A percentile compares a stretch with the other conserved stretches of the same genome.
Evolutionary conservation across 2,888 invertebrate genomes (phyloP).

Genomic region (Icerya purchasi): DNA sequence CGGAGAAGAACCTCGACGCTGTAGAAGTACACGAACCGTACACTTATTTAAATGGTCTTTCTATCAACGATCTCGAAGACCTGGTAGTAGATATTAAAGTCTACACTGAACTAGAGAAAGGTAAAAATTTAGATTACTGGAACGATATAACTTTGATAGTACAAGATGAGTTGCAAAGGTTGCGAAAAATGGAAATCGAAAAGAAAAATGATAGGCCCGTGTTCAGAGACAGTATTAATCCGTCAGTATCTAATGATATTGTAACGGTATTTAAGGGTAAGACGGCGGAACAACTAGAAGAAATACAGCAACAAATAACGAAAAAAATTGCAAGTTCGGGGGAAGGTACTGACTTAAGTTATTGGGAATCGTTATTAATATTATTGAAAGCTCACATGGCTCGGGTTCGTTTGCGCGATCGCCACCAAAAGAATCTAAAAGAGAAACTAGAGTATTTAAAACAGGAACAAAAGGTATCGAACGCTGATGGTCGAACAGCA

Average conservation of each 20-base stretch:
- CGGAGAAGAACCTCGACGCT: constrained; percentile 70
- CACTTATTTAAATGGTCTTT: constrained; percentile 76
- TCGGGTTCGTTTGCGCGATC: constrained; percentile 69
- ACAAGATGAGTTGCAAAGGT: constrained; percentile 72
- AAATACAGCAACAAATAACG: constrained; percentile 65
- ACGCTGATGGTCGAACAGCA: constrained; percentile 15
- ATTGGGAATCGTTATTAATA: constrained; percentile 92
- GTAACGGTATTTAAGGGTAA: constrained; percentile 80
- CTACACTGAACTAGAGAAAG: constrained; percentile 77
- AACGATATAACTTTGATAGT: constrained; percentile 87
- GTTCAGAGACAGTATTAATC: constrained; percentile 45
- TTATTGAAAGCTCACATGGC: constrained; percentile 92
- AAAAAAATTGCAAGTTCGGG: constrained; percentile 59
- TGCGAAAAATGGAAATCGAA: constrained; percentile 49
- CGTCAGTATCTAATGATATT: constrained; percentile 76
- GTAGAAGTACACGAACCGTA: constrained; percentile 98
- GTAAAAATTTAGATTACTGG: constrained; percentile 80
- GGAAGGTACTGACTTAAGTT: constrained; percentile 86
- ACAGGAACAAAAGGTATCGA: constrained; percentile 47
- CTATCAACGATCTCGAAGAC: constrained; percentile 80
- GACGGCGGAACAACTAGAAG: constrained; percentile 61
- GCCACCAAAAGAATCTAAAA: constrained; percentile 73
- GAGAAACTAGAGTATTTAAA: constrained; percentile 76
- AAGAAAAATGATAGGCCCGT: constrained; percentile 15
- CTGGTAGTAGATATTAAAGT: constrained; percentile 87